Evolutionary conservation across 2,113 vertebrate genomes (phyloP), one percentile per base, ranked within the genome.

Genomic region (Nestor notabilis): DNA sequence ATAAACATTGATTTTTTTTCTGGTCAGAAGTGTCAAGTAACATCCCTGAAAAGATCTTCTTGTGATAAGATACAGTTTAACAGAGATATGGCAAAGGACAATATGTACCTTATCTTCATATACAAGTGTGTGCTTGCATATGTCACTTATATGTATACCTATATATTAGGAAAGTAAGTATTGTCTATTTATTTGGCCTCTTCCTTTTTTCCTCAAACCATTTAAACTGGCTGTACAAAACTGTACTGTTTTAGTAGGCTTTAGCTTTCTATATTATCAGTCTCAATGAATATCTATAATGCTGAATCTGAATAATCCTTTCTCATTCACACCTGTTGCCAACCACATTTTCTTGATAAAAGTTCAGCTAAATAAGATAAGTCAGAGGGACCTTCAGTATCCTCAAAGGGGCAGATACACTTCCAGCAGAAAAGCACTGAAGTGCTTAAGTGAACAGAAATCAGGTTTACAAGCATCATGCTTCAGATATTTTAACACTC

Each of bases 401-500:
- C 68, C 39, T 77, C 23, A 88, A 75, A 95, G 60, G 61, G 53
- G 17, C 58, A 94, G 81, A 74, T 64, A 44, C 41, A 75, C 78
- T 89, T 87, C 68, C 90, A 50, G n/a, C 58, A 83, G 78, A 90
- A 87, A 96, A 96, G 24, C 69, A 61, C 13, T 74, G 77, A 94
- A 68, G 63, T 82, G 82, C 78, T 88, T 97, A 96, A 97, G 46
- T 93, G 92, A 97, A 79, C 24, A 89, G 43, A 58, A 96, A 95
- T 92, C 74, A 74, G 35, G 43, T 96, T 96, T 95, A 53, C 41
- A 96, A 92, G 50, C 52, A 83, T 17, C 6, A 19, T 47, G n/a
- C 28, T 74, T 74, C 94, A 78, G 70, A 60, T 90, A 83, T 90
- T 97, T 97, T 96, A 95, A 78, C 61, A 80, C 47, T 79, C 37